Percentiles rank a stretch among this genome's conserved stretches.
phyloP scores from a whole-genome alignment of 2,888 invertebrate genomes.

The Laspeyria flexula region DNA sequence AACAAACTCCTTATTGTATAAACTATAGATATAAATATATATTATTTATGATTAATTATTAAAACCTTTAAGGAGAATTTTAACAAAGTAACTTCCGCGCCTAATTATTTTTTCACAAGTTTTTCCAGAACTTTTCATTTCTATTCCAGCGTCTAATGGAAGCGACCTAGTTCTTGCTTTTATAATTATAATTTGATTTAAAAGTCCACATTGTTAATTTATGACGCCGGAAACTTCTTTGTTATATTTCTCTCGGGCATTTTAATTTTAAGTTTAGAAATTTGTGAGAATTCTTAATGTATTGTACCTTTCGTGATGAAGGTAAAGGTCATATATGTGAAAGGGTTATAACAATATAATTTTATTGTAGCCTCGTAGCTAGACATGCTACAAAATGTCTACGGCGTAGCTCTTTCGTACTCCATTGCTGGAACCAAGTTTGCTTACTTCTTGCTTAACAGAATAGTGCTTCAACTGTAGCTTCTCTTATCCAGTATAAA shows the following conservation, averaged over 20 bases:
- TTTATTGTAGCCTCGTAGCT: no score
- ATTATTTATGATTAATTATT: conserved; percentile 27
- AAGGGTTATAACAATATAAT: no score
- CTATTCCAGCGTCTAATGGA: conserved; percentile 35
- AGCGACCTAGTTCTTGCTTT: conserved; percentile 34
- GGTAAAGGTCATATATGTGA: no score
- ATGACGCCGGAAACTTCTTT: conserved; percentile 16
- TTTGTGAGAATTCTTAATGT: background rate
- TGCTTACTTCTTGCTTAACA: no score
- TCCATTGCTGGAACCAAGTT: no score
- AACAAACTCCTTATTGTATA: no score
- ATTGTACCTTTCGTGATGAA: background rate
- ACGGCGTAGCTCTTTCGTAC: no score
- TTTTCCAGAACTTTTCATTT: conserved; percentile 34
- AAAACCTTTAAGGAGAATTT: conserved; percentile 25
- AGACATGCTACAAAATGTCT: no score
- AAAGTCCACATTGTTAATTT: conserved; percentile 28
- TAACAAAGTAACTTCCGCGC: conserved; percentile 29
- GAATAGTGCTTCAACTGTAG: no score
- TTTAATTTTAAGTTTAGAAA: background rate
- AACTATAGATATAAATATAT: conserved; percentile 6
- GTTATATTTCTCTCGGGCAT: conserved; percentile 5
- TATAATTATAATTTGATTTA: conserved; percentile 34
- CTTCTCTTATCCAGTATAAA: no score
- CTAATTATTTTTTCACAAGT: conserved; percentile 37